Evolutionary conservation across 1,140 invertebrate species (phyloP), one percentile per base, ranked within the genome.

Genomic region (Pomacea maculata): DNA sequence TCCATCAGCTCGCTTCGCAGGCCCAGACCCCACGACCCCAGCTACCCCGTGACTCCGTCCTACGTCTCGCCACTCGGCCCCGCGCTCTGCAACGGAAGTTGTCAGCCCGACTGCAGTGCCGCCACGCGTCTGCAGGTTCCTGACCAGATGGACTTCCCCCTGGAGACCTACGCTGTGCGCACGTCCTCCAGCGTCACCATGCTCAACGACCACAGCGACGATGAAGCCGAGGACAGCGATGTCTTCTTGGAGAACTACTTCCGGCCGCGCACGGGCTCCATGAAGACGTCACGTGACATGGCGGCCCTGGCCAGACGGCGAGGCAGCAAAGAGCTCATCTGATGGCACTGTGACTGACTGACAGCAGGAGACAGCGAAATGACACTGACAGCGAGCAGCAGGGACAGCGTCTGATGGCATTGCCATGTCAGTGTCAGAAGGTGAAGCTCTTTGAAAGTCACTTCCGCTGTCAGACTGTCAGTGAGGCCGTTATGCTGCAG

Each of bases 261-360:
- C 75, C 75, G 88, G 21, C 87, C 86, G 45, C 83, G 88, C 15
- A 88, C 88, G 7, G 86, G 82, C 14, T 89, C 88, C 75, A 88
- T 88, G 87, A 85, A 84, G 83, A 89, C 88, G 5, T 87, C 86
- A 52, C 80, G 88, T 75, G 88, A 89, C 83, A 77, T 88, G n/a
- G 86, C 87, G 8, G 87, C 88, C 52, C 72, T 88, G 70, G 88
- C 88, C 45, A 87, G 88, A 77, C 76, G 88, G 77, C 68, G 88
- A 45, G 88, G 88, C 10, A 89, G 88, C 74, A 89, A 89, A 61
- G 88, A 89, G 55, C 70, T 89, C 15, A 87, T 88, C 45, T 88
- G 78, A 86, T 12, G 68, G 11, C 57, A 61, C 57, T 61, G 57
- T 61, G 4, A 61, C 57, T 17, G 8, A 11, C 57, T 14, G 57